These are phyloP conservation scores for Fringilla coelebs DNA, from an alignment of 2,797 vertebrate genomes.

Conservation along the genomic window DNA sequence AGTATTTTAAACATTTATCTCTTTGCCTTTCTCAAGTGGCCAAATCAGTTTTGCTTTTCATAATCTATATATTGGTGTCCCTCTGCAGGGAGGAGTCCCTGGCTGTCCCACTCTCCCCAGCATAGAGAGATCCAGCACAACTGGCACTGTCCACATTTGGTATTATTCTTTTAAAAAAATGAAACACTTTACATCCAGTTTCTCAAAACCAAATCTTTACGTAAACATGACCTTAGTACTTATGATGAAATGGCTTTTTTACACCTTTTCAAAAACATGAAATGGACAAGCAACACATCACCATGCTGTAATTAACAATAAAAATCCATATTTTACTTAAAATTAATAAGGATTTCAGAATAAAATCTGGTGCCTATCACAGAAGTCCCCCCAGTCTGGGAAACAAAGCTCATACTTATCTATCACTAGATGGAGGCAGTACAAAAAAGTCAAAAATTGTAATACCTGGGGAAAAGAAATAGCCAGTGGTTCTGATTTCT, in stretches of 20 bases:
- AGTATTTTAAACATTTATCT: neutral
- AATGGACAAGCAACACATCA: neutral
- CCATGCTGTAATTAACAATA: neutral
- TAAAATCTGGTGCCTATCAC: neutral
- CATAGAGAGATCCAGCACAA: neutral
- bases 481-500: neutral
- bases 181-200: neutral
- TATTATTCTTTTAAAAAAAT: neutral
- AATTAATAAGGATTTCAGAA: neutral
- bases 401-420: neutral
- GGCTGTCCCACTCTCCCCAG: neutral
- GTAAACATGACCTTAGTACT: neutral
- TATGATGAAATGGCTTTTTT: rapidly evolving
- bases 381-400: neutral
- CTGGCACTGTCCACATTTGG: neutral
- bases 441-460: neutral
- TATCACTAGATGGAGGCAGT: neutral
- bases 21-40: neutral
- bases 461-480: neutral
- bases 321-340: neutral
- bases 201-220: neutral
- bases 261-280: neutral
- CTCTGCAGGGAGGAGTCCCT: neutral
- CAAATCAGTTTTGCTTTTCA: neutral
- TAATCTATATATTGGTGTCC: neutral